Base-by-base conservation (phyloP, 1,140 invertebrate species). In the Leptopilina boulardi region DNA sequence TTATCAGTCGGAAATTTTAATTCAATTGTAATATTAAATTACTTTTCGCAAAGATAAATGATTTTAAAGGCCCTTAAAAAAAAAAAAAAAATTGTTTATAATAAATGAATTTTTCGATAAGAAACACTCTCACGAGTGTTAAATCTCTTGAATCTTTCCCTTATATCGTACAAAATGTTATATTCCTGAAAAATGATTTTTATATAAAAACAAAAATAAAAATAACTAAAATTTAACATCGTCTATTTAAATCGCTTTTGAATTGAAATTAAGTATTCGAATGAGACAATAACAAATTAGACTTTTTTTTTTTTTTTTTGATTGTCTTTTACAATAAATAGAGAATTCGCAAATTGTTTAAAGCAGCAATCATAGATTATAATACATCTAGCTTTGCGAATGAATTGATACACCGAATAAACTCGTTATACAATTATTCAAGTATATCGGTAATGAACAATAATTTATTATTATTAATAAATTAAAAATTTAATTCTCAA, bases 171-270 rank as follows among this genome's bases (percentile, higher is more conserved):
- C 19, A 71, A 42, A 10, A 71, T 71, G 8, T 18, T 73, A 76
- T 51, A 23, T 74, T 70, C 66, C 73, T 78, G n/a, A 81, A 78
- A 80, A 78, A 71, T 18, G 13, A 21, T 9, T 42, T 19, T 38
- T 34, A 34, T 70, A 38, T 34, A 30, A 11, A 38, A 42, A 19
- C 15, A 21, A 18, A 42, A 71, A 44, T 18, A 71, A 15, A 21
- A 71, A 41, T 41, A n/a, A 18, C 41, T 71, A 9, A 38, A 71
- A 18, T 42, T 23, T 66, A 66, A 2, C 3, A n/a, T 30, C n/a
- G 59, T 13, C 59, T 42, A 71, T 18, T 21, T 42, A 11, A 13
- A 71, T 3, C 21, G 18, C 11, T 38, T 9, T 15, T 71, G 8
- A 71, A 19, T 18, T 19, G 9, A 23, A 71, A 41, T 42, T 21